Percentiles rank a stretch among this genome's conserved stretches.
Evolutionary conservation across 2,113 vertebrate genomes (phyloP).

Genomic region (Tricholaema leucomelas): DNA sequence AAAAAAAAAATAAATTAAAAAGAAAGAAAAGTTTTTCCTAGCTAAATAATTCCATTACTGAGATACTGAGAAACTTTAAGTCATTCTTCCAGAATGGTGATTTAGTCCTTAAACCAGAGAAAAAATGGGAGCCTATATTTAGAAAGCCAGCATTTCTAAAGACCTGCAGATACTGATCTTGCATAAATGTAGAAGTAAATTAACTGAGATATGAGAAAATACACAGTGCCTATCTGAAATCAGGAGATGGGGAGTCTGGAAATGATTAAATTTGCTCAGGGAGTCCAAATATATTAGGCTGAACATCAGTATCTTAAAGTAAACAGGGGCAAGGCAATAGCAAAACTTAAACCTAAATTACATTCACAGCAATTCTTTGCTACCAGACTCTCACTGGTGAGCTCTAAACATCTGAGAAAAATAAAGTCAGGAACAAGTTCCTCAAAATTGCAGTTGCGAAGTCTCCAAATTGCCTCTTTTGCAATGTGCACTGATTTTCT

Average conservation of each 20-base stretch:
- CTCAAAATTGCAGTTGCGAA: neutral
- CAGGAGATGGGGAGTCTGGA: constrained; percentile 36
- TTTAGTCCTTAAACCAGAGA: neutral
- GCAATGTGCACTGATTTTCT: neutral
- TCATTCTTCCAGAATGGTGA: neutral
- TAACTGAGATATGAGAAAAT: constrained; percentile 57
- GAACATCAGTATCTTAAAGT: constrained; percentile 28
- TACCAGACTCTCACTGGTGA: neutral
- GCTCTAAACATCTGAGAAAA: neutral
- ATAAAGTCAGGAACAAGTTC: neutral
- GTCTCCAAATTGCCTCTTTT: neutral
- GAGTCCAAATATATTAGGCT: constrained; percentile 12
- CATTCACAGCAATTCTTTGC: neutral
- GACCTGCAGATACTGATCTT: constrained; percentile 45
- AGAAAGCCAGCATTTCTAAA: constrained; percentile 41
- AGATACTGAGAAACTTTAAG: neutral
- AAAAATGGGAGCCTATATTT: constrained; percentile 25
- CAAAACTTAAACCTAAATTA: constrained; percentile 27
- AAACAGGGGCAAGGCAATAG: constrained; percentile 32
- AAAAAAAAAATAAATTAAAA: neutral
- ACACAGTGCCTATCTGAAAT: constrained; percentile 40
- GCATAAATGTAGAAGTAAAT: constrained; percentile 59
- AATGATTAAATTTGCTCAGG: constrained; percentile 26
- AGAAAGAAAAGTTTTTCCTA: neutral
- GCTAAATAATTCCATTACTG: neutral